Base-by-base conservation (phyloP, 2,113 vertebrate genomes). In the Sinocyclocheilus grahami region DNA sequence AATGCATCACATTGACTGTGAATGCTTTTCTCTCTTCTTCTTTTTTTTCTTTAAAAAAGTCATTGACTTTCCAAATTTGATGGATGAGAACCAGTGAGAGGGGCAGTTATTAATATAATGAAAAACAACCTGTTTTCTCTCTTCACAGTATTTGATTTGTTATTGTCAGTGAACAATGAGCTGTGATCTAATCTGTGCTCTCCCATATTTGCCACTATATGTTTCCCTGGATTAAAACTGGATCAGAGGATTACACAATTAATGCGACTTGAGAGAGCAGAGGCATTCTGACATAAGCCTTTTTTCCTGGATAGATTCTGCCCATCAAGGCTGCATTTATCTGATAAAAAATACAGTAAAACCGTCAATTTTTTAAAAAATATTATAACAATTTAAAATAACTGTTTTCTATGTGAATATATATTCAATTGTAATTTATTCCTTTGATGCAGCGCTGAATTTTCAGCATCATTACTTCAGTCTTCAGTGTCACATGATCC, bases 191-290 rank as follows among this genome's bases (percentile, higher is more conserved):
- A 88, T 91, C 85, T 87, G 72, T 77, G 60, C 51, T 24, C 62
- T 76, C 51, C 67, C 80, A 85, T 87, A 88, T 91, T 86, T 89
- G 55, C 74, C 18, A 75, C 80, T 87, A 76, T 87, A 86, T 88
- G 81, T 82, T 84, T 82, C 86, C 24, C 27, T 67, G 86, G 91
- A 92, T 89, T 91, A 87, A 76, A 87, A 37, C 16, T 42, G 58
- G 91, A 92, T 91, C 84, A 90, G 60, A 65, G 81, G 86, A 89
- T 83, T 86, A 87, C 65, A 86, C 86, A 87, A 87, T 89, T 90
- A 91, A 87, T 89, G 37, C 51, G 79, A 14, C 75, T 67, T 22
- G 77, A 92, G 24, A 55, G 46, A 75, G 48, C 60, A 82, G 24
- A 65, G 75, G n/a, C 6, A 78, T 51, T 13, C n/a, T 82, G 63